These are phyloP conservation scores for Periplaneta americana DNA, from an alignment of 1,140 invertebrate species.

Conservation along the genomic window DNA sequence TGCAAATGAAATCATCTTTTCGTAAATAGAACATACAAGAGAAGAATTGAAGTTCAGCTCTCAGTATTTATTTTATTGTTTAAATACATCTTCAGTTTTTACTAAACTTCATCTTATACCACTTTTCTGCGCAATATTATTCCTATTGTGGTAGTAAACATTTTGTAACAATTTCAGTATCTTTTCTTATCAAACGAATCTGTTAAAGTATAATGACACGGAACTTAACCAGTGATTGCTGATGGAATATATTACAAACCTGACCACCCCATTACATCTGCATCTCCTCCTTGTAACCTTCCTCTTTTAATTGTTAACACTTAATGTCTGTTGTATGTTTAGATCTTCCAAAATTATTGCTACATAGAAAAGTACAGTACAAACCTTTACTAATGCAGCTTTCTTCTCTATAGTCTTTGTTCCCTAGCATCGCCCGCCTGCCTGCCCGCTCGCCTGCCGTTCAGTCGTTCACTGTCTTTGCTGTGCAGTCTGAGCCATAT, in stretches of 20 bases:
- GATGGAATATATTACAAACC: not conserved
- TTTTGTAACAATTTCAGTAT: too few species aligned
- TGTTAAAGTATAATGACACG: too few species aligned
- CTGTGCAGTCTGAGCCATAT: not conserved
- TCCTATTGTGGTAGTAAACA: too few species aligned
- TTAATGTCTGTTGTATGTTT: not conserved
- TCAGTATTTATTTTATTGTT: too few species aligned
- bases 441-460: not conserved
- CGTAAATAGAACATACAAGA: too few species aligned
- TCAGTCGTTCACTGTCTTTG: not conserved
- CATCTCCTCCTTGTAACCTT: not conserved
- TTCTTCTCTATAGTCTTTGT: not conserved
- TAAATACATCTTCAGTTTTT: too few species aligned
- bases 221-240: not conserved
- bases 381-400: not conserved
- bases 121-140: too few species aligned
- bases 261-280: not conserved
- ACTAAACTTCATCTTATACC: too few species aligned
- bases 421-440: not conserved
- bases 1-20: too few species aligned
- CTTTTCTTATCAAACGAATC: too few species aligned
- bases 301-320: not conserved
- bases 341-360: not conserved
- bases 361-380: not conserved
- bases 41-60: too few species aligned